Evolutionary conservation across 2,888 invertebrate species (phyloP), one percentile per base, ranked within the genome.

Genomic region (Endotricha flammealis): DNA sequence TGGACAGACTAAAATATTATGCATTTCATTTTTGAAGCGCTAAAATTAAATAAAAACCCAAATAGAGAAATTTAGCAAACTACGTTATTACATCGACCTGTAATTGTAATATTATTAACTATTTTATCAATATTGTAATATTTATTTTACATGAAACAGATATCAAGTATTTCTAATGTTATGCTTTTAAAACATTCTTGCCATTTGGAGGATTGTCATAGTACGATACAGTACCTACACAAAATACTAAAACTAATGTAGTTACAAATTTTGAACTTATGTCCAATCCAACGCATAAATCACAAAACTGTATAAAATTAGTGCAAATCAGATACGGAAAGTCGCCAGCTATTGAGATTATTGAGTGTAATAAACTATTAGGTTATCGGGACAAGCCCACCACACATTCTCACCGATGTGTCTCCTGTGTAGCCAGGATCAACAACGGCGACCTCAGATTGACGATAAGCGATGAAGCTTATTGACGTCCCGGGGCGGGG

Each of bases 1-100:
- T 48, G 53, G 42, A 48, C 41, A 52, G 51, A 57, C 55, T 63
- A 59, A 31, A 39, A 41, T 71, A 77, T 71, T 71, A 76, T 76
- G 75, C 70, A 67, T 57, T 61, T 66, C n/a, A 66, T 57, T 59
- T 66, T 63, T 65, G 58, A 58, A 71, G 63, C 71, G 62, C 58
- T 62, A 72, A 61, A 64, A 68, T 59, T 56, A 61, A 55, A 62
- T 62, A 55, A 67, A 73, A 76, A n/a, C n/a, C n/a, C n/a, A n/a
- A n/a, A n/a, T n/a, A n/a, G n/a, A 50, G 52, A 56, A 65, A 65
- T 70, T 64, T 65, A 68, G 60, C 63, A 71, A 60, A 65, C 68
- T 48, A 60, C 51, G 57, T 53, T n/a, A n/a, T n/a, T 54, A 64
- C 63, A 57, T 65, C 64, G 65, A 65, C 68, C 69, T 69, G 71